These are phyloP conservation scores for Zygogramma bicolorata DNA, from an alignment of 2,888 invertebrate species.

Conservation along the genomic window DNA sequence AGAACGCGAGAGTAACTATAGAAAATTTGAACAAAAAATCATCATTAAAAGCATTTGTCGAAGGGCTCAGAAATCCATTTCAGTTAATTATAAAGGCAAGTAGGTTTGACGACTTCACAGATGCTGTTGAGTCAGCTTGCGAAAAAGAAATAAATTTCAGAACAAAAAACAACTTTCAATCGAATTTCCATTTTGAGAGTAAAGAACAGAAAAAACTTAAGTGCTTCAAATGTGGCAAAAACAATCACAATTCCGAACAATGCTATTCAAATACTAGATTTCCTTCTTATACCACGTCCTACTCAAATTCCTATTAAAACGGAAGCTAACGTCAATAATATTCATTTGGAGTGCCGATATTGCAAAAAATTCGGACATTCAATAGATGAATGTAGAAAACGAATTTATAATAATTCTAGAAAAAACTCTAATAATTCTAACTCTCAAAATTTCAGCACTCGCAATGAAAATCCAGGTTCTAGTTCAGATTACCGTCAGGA, in stretches of 20 bases:
- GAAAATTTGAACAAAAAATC: constrained; percentile 1
- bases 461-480: no score
- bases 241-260: neutral
- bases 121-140: neutral
- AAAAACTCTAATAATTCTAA: neutral
- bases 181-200: neutral
- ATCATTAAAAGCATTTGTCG: constrained; percentile 1
- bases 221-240: neutral
- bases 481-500: no score
- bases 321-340: neutral
- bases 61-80: neutral
- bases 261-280: neutral
- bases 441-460: no score
- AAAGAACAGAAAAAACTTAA: neutral
- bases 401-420: neutral
- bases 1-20: neutral
- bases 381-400: neutral
- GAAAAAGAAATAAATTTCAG: neutral
- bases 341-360: neutral
- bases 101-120: neutral
- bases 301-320: no score
- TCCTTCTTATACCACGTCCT: neutral
- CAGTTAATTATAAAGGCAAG: neutral
- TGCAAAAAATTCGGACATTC: no score
- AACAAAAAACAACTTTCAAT: no score